Conservation (phyloP, 2,113 vertebrate species). For the Tilapia sparmanii region DNA sequence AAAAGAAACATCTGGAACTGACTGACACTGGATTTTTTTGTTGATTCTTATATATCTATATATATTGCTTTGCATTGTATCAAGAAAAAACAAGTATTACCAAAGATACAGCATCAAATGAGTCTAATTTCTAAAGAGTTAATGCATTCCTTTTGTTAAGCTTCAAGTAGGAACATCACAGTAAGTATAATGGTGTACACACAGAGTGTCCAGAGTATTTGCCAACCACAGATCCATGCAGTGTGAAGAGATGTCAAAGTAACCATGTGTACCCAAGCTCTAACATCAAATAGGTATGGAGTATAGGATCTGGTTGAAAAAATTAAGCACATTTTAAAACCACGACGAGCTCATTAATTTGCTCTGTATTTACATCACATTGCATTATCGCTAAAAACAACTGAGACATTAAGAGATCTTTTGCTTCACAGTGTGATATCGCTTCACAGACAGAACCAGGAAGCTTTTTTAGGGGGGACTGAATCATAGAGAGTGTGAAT, state of each 20-base stretch:
- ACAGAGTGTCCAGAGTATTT: not conserved
- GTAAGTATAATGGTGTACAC: not conserved
- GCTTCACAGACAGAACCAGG: not conserved
- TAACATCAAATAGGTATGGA: not conserved
- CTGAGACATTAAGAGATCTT: not conserved
- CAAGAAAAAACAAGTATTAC: not conserved
- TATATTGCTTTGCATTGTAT: not conserved
- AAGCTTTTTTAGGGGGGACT: not conserved
- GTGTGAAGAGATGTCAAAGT: not conserved
- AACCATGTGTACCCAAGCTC: not conserved
- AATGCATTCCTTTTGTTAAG: not conserved
- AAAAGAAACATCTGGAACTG: not conserved
- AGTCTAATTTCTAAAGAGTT: not conserved
- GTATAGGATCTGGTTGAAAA: not conserved
- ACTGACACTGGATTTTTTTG: not conserved
- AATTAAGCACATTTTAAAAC: not conserved
- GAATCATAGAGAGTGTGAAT: not conserved
- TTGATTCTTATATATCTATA: not conserved
- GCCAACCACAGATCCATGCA: not conserved
- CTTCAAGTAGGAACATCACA: not conserved
- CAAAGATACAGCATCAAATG: not conserved
- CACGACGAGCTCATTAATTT: not conserved
- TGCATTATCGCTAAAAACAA: not conserved
- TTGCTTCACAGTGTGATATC: not conserved
- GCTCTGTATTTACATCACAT: not conserved